Conservation (phyloP, 2,888 invertebrate species). For the Apamea crenata region DNA sequence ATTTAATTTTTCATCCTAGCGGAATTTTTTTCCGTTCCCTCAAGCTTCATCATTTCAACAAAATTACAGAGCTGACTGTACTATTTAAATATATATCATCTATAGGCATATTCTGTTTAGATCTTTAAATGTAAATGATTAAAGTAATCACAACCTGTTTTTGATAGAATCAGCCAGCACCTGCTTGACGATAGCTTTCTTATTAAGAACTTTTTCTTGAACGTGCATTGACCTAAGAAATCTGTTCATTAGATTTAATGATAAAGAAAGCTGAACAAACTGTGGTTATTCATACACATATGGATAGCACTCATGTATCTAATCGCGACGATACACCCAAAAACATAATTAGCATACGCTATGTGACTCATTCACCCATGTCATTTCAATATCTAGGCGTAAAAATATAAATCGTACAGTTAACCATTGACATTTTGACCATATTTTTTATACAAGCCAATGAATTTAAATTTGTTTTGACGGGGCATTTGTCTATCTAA, state of each 20-base stretch:
- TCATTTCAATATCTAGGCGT: conserved; percentile 20
- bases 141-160: conserved; percentile 50
- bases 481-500: conserved; percentile 41
- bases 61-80: conserved; percentile 35
- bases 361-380: conserved; percentile 25
- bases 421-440: conserved; percentile 35
- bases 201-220: conserved; percentile 43
- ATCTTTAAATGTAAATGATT: conserved; percentile 54
- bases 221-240: conserved; percentile 57
- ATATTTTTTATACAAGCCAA: conserved; percentile 44
- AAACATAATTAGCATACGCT: conserved; percentile 59
- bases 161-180: conserved; percentile 51
- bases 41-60: background rate
- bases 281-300: conserved; percentile 62
- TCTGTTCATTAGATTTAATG: conserved; percentile 69
- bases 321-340: conserved; percentile 67
- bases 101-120: conserved; percentile 37
- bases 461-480: conserved; percentile 57
- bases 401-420: conserved; percentile 29
- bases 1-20: conserved; percentile 21
- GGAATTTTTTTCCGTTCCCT: background rate
- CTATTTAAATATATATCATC: conserved; percentile 35
- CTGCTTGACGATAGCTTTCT: conserved; percentile 30
- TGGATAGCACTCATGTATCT: conserved; percentile 76
- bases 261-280: conserved; percentile 68